phyloP scores from a whole-genome alignment of 2,797 vertebrate genomes.

The Lophius americanus region DNA sequence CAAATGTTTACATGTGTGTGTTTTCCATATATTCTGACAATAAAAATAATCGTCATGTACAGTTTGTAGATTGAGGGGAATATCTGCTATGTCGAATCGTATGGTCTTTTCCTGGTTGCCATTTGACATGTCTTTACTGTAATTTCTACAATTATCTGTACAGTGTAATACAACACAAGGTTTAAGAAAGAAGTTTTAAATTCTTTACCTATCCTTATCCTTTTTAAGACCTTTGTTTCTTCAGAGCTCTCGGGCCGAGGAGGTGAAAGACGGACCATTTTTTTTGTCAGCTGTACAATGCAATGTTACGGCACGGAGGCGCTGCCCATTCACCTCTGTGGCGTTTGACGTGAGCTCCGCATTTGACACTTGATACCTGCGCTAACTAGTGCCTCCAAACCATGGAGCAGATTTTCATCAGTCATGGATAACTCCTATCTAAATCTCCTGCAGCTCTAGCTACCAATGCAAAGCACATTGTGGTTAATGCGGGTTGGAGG shows the following conservation, averaged over 20 bases:
- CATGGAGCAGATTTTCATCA: constrained; percentile 51
- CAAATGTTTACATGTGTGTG: no score
- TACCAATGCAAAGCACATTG: constrained; percentile 29
- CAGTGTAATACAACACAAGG: no score
- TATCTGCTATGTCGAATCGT: no score
- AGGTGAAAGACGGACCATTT: constrained; percentile 13
- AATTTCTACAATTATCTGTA: no score
- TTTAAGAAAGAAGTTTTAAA: no score
- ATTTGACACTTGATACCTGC: constrained; percentile 63
- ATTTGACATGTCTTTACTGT: no score
- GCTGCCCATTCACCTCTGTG: constrained; percentile 46
- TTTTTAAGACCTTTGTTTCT: constrained; percentile 24
- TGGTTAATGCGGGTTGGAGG: constrained; percentile 46
- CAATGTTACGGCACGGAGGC: constrained; percentile 38
- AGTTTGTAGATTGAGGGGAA: no score
- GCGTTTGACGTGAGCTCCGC: constrained; percentile 63
- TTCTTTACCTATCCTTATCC: no score
- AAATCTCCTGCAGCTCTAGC: constrained; percentile 35
- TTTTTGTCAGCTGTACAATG: constrained; percentile 36
- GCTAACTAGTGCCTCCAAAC: constrained; percentile 67
- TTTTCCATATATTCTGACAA: no score
- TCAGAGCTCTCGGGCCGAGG: constrained; percentile 16
- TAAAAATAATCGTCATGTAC: no score
- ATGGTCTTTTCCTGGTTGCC: no score
- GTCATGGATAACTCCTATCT: constrained; percentile 45